phyloP scores from a whole-genome alignment of 1,140 invertebrate genomes.

The Drosophila jambulina region DNA sequence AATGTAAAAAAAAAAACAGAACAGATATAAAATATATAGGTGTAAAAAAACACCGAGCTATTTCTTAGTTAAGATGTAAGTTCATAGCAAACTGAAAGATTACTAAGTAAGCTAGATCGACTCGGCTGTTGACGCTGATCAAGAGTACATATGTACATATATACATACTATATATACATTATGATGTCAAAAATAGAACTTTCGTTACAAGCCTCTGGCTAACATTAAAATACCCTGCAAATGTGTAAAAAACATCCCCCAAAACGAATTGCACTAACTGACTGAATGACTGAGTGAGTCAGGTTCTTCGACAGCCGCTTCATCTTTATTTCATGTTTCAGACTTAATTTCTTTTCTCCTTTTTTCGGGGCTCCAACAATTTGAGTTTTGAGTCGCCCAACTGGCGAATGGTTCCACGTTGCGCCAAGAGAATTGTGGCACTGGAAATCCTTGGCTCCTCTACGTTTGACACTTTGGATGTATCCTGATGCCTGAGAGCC shows the following conservation, averaged over 20 bases:
- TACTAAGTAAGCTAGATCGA: not conserved
- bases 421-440: conserved; percentile 49
- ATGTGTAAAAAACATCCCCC: not conserved
- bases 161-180: too few species aligned
- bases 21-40: not conserved
- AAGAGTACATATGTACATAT: not conserved
- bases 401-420: conserved; percentile 52
- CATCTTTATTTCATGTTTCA: conserved; percentile 79
- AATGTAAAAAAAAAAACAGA: not conserved
- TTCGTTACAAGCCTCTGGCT: not conserved
- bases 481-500: conserved; percentile 32
- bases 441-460: conserved; percentile 64
- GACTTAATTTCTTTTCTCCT: conserved; percentile 64
- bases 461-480: conserved; percentile 75
- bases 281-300: conserved; percentile 44
- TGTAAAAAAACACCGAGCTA: not conserved
- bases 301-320: conserved; percentile 65
- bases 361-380: conserved; percentile 31
- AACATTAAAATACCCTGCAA: not conserved
- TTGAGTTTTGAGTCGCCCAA: conserved; percentile 66
- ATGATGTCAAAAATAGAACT: not conserved
- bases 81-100: not conserved
- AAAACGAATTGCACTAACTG: conserved; percentile 42
- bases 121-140: not conserved
- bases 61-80: not conserved